Conservation (phyloP, 2,797 vertebrate species). For the Synanceia verrucosa region DNA sequence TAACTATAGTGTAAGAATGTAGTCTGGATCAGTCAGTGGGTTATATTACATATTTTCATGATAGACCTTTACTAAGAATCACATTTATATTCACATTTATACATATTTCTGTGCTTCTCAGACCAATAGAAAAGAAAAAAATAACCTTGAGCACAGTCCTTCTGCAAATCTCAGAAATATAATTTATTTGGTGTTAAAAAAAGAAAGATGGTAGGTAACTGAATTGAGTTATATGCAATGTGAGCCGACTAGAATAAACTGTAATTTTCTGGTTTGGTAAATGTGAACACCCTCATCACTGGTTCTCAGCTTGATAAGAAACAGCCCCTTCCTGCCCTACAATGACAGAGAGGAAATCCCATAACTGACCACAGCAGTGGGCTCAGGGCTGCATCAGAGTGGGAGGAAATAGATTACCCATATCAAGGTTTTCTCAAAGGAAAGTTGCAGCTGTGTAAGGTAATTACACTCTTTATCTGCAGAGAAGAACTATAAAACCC, state of each 20-base stretch:
- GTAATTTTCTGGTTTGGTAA: not conserved
- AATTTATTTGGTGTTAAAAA: not conserved
- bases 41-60: not conserved
- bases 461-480: slow-evolving; percentile 58
- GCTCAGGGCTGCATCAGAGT: slow-evolving; percentile 33
- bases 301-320: slow-evolving; percentile 7
- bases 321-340: not conserved
- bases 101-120: not conserved
- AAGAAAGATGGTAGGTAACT: not conserved
- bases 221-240: not conserved
- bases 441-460: slow-evolving; percentile 57
- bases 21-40: not conserved
- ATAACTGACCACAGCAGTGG: slow-evolving; percentile 45
- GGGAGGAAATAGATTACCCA: slow-evolving; percentile 68
- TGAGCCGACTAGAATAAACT: not conserved
- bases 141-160: not conserved
- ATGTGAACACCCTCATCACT: not conserved
- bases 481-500: slow-evolving; percentile 46
- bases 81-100: not conserved
- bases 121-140: not conserved
- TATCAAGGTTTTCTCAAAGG: slow-evolving; percentile 62
- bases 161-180: not conserved
- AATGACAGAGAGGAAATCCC: slow-evolving; percentile 8
- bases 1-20: not conserved
- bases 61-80: not conserved